A percentile compares a stretch with the other conserved stretches of the same genome.
Conservation (phyloP, 2,888 invertebrate genomes). For the Pristionchus arcanus region DNA sequence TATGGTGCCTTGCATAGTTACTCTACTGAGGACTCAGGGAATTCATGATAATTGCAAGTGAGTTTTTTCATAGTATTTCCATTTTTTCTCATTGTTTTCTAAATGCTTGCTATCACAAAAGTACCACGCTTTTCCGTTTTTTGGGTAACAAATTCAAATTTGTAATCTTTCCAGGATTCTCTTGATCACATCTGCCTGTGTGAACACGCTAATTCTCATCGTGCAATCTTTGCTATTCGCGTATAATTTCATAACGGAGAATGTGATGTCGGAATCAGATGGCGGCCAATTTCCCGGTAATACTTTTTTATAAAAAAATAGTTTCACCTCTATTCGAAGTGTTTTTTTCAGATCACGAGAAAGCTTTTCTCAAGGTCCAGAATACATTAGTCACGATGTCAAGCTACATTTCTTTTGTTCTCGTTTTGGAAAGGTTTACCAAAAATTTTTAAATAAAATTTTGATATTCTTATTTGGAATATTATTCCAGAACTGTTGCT, state of each 20-base stretch:
- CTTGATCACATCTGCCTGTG: neutral
- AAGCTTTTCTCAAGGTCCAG: neutral
- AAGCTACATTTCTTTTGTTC: neutral
- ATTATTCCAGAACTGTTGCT: too few relatives aligned
- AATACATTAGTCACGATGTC: neutral
- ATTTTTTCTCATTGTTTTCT: too few relatives aligned
- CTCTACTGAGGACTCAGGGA: neutral
- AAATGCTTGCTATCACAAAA: too few relatives aligned
- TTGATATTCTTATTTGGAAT: too few relatives aligned
- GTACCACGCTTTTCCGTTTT: too few relatives aligned
- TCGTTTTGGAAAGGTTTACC: neutral
- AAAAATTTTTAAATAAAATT: too few relatives aligned
- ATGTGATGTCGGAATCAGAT: neutral
- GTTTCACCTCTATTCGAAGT: too few relatives aligned
- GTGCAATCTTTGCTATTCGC: neutral
- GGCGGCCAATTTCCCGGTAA: neutral
- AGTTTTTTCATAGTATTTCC: neutral
- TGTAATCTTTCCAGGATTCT: neutral
- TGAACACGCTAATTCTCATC: neutral
- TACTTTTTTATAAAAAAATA: too few relatives aligned
- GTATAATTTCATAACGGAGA: neutral
- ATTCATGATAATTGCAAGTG: slow-evolving; percentile 26
- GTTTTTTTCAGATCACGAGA: neutral
- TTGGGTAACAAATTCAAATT: neutral
- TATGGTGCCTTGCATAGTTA: neutral